Evolutionary conservation across 2,888 invertebrate genomes (phyloP), one percentile per base, ranked within the genome.

Genomic region (Rotaria macrura): DNA sequence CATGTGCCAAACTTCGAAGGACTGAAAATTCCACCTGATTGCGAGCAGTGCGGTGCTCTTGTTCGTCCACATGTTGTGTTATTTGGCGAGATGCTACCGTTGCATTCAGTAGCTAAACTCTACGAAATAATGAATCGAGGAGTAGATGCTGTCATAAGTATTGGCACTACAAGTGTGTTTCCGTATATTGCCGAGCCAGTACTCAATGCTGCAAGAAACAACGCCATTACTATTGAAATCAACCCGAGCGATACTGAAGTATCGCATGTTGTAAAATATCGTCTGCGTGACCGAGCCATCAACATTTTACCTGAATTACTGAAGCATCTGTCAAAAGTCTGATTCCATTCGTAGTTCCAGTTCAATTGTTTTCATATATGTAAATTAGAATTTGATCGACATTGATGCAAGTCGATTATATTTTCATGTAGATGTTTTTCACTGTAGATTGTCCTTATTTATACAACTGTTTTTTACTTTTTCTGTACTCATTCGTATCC

Each of bases 71-170:
- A n/a, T 14, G 25, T 79, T n/a, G 79, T 79, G 3, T 14, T 79
- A 40, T 79, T 79, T 43, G 79, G 79, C 43, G 79, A 79, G 9
- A 79, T 79, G 79, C n/a, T 79, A 6, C 79, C 79, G 25, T n/a
- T n/a, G 14, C 43, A 9, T 25, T 40, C 43, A n/a, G 1, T 79
- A 1, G 6, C 40, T 1, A 40, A n/a, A 79, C 79, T 79, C 43
- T 43, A 9, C n/a, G 43, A 79, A 43, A 43, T 79, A 43, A 25
- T 40, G 10, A 14, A 43, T 3, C 9, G 43, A 43, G 43, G 79
- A 43, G 7, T 79, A 12, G 79, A 79, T n/a, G 79, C 79, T 43
- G 43, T 79, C 43, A 79, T 79, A 14, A 79, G 12, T 5, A 79
- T 79, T 43, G 79, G 79, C 5, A 79, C 79, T 7, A 79, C 43